Conservation (phyloP, 2,797 vertebrate genomes). For the Tenualosa thibaudeaui region DNA sequence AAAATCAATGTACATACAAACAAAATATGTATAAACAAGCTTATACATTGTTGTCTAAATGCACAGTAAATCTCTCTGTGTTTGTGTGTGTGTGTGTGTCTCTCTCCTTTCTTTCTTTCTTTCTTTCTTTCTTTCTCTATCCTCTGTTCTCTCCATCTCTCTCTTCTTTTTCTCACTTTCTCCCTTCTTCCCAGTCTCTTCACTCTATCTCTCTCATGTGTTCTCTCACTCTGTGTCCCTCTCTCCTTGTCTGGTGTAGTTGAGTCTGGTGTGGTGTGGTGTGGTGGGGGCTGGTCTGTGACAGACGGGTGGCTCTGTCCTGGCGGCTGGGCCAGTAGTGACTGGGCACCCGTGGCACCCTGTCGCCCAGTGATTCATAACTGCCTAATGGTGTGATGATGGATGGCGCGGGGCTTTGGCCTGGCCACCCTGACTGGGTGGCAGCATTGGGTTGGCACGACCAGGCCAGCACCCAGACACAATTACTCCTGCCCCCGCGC, state of each 20-base stretch:
- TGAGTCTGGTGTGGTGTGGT: too few species aligned
- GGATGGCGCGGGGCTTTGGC: not conserved
- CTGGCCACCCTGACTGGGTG: not conserved
- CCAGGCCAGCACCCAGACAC: not conserved
- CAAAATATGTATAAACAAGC: too few species aligned
- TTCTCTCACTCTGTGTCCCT: slow-evolving; percentile 9
- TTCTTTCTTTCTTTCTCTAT: not conserved
- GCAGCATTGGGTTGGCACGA: not conserved
- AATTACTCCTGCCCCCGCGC: not conserved
- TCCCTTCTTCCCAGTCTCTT: not conserved
- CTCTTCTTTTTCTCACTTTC: not conserved
- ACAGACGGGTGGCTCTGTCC: not conserved
- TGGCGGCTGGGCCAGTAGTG: not conserved
- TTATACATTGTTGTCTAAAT: too few species aligned
- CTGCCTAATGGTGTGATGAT: not conserved
- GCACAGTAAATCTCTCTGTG: too few species aligned
- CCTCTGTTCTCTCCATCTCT: not conserved
- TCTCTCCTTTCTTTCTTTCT: not conserved
- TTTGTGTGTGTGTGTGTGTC: not conserved
- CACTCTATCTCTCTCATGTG: not conserved
- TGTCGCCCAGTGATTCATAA: slow-evolving; percentile 4
- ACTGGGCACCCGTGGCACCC: not conserved
- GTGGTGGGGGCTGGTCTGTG: not conserved
- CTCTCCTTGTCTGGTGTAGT: not conserved
- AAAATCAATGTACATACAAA: too few species aligned